Evolutionary conservation across 2,797 vertebrate genomes (phyloP).

Genomic region (Micrastur ruficollis): DNA sequence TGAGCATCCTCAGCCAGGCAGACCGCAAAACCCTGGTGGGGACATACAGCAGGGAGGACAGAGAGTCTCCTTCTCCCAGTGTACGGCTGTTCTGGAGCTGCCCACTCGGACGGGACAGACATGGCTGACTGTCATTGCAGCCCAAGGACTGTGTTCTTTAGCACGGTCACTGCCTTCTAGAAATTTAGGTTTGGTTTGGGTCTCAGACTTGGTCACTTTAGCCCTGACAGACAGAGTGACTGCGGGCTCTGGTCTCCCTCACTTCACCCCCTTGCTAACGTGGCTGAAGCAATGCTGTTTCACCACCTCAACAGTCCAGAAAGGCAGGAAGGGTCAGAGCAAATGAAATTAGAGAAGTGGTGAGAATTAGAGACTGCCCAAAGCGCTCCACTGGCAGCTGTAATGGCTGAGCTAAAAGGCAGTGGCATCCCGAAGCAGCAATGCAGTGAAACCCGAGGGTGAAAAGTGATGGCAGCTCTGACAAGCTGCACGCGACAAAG

Average conservation of each 20-base stretch:
- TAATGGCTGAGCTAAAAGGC: neutral
- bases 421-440: neutral
- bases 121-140: accelerated
- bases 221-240: neutral
- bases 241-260: neutral
- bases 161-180: neutral
- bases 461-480: neutral
- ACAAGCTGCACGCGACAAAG: accelerated
- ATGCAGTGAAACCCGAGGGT: accelerated
- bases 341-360: neutral
- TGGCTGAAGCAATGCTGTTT: neutral
- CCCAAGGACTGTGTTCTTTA: neutral
- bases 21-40: neutral
- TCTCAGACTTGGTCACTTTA: neutral
- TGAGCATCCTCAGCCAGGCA: neutral
- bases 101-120: neutral
- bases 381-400: neutral
- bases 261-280: neutral
- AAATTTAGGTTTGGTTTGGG: neutral
- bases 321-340: neutral
- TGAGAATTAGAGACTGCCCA: neutral
- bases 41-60: neutral
- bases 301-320: neutral
- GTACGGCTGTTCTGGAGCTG: neutral
- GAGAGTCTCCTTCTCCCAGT: neutral